These are phyloP conservation scores for Athene noctua DNA, from an alignment of 2,113 vertebrate species.

Conservation along the genomic window DNA sequence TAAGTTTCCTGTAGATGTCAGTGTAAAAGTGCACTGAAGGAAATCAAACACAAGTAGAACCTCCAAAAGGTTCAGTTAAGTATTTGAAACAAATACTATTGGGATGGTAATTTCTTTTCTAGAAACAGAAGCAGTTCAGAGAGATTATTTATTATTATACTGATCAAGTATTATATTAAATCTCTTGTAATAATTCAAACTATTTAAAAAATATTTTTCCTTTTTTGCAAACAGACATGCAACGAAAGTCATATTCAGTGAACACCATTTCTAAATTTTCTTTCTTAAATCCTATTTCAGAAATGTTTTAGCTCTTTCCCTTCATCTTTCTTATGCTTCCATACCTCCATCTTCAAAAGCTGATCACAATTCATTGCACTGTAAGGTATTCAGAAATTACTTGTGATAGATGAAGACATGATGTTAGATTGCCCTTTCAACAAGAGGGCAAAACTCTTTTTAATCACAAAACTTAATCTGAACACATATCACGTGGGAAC, in stretches of 20 bases:
- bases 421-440: background rate
- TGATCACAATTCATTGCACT: background rate
- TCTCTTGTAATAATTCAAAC: background rate
- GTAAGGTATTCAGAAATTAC: background rate
- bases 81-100: background rate
- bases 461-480: background rate
- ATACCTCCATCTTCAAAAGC: background rate
- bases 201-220: background rate
- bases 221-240: background rate
- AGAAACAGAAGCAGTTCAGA: background rate
- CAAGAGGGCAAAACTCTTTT: background rate
- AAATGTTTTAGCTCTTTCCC: background rate
- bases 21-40: background rate
- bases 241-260: background rate
- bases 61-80: background rate
- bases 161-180: background rate
- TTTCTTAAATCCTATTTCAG: background rate
- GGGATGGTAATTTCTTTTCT: background rate
- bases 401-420: background rate
- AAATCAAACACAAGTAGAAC: background rate
- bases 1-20: background rate
- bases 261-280: background rate
- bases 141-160: background rate
- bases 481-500: background rate
- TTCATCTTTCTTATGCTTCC: background rate